A percentile compares a stretch with the other conserved stretches of the same genome.
Conservation (phyloP, 2,888 invertebrate genomes). For the Pristionchus maxplancki region DNA sequence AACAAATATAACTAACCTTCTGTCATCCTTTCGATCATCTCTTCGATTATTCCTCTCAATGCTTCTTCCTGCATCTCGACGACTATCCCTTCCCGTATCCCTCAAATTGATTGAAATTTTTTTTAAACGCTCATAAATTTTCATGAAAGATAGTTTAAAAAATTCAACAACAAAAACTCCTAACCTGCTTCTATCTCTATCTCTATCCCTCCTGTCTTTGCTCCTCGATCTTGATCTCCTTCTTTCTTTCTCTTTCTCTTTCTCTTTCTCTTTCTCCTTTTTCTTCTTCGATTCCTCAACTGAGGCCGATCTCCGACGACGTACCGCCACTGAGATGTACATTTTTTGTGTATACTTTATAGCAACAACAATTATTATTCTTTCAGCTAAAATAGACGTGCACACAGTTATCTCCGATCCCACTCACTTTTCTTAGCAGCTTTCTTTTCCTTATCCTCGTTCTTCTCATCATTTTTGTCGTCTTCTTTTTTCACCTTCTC, state of each 20-base stretch:
- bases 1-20: constrained; percentile 3
- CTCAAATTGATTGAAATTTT: neutral
- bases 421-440: constrained; percentile 47
- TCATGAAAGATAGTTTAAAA: too few relatives aligned
- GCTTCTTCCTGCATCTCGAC: constrained; percentile 2
- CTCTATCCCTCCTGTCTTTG: constrained; percentile 2
- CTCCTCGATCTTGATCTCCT: constrained; percentile 29
- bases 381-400: neutral
- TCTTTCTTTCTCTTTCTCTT: neutral
- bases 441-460: constrained; percentile 34
- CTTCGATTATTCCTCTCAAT: neutral
- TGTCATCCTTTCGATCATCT: constrained; percentile 39
- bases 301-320: constrained; percentile 42
- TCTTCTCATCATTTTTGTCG: neutral
- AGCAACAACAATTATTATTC: neutral
- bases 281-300: constrained; percentile 45
- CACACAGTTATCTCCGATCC: neutral
- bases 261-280: constrained; percentile 19
- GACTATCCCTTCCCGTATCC: neutral
- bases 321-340: constrained; percentile 5
- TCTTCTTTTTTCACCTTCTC: neutral
- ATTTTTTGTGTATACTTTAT: neutral
- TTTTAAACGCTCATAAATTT: too few relatives aligned
- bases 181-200: constrained; percentile 37
- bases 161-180: neutral